These are phyloP conservation scores for Propsilocerus akamusi DNA, from an alignment of 1,140 invertebrate species.

Conservation along the genomic window DNA sequence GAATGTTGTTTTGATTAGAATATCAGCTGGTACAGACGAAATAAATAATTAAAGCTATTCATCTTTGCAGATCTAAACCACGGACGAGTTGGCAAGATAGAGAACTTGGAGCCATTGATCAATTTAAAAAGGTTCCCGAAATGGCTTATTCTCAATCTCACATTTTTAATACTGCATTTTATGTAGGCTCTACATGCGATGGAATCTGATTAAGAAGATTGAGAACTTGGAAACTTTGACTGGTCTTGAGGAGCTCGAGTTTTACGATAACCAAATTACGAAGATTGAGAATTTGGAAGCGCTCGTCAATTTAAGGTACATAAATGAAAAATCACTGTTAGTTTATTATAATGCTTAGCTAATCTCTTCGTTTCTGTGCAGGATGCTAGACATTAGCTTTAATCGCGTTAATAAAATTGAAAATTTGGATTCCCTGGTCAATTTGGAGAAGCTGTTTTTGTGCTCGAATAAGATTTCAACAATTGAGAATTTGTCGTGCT, in stretches of 20 bases:
- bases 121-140: slow-evolving; percentile 40
- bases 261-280: slow-evolving; percentile 93
- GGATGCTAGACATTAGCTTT: slow-evolving; percentile 88
- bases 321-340: slow-evolving; percentile 10
- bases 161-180: background rate
- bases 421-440: slow-evolving; percentile 59
- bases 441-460: slow-evolving; percentile 75
- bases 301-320: slow-evolving; percentile 80
- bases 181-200: slow-evolving; percentile 56
- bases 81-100: slow-evolving; percentile 58
- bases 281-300: slow-evolving; percentile 74
- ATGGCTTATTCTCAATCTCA: background rate
- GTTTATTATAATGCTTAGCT: background rate
- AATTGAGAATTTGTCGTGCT: slow-evolving; percentile 79
- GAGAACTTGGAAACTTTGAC: slow-evolving; percentile 61
- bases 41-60: background rate
- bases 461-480: slow-evolving; percentile 83
- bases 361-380: slow-evolving; percentile 25
- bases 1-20: background rate
- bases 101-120: slow-evolving; percentile 56
- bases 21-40: too few relatives aligned
- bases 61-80: slow-evolving; percentile 65
- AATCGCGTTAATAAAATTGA: slow-evolving; percentile 85
- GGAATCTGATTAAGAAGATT: slow-evolving; percentile 92
- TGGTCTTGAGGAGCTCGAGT: slow-evolving; percentile 69